Percentiles rank a stretch among this genome's conserved stretches.
Evolutionary conservation across 1,140 invertebrate genomes (phyloP).

Genomic region (Ladona fulva): DNA sequence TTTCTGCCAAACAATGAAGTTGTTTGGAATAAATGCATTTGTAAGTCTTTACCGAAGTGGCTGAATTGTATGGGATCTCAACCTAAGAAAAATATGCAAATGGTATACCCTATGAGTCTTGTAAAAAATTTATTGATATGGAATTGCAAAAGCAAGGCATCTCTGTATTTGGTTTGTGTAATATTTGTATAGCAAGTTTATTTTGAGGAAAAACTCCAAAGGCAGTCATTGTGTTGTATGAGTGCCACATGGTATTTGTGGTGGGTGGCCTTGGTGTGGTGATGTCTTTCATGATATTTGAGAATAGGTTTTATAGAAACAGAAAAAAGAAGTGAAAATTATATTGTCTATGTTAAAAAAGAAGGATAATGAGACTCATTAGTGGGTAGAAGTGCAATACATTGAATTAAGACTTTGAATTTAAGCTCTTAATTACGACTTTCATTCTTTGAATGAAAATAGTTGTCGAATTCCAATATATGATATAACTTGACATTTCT

Average conservation of each 20-base stretch:
- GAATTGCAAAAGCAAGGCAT: neutral
- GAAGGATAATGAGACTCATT: neutral
- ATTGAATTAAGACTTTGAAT: neutral
- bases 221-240: neutral
- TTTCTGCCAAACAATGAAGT: no score
- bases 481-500: no score
- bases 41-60: no score
- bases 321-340: neutral
- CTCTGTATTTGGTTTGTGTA: neutral
- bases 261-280: conserved; percentile 1
- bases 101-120: no score
- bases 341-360: neutral
- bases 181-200: neutral
- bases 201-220: neutral
- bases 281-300: conserved; percentile 1
- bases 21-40: no score
- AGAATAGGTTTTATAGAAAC: conserved; percentile 7
- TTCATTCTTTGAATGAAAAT: no score
- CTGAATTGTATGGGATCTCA: no score
- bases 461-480: no score
- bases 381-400: neutral
- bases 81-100: no score
- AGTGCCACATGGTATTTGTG: neutral
- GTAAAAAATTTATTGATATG: no score
- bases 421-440: no score